Percentiles rank a stretch among this genome's conserved stretches.
phyloP scores from a whole-genome alignment of 1,140 invertebrate genomes.

The Medauroidea extradentata region DNA sequence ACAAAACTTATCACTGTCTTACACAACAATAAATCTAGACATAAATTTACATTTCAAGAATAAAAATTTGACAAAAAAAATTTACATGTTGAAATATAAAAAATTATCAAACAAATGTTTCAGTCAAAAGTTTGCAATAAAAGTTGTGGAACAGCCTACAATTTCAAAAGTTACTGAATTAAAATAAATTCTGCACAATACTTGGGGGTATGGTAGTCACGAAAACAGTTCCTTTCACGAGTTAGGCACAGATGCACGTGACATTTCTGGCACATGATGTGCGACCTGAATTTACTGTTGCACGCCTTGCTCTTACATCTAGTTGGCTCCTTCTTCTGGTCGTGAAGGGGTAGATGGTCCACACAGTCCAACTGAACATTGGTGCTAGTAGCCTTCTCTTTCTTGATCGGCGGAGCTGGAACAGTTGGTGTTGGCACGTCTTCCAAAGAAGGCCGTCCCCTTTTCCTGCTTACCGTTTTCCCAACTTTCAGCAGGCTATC shows the following conservation, averaged over 20 bases:
- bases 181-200: too few species aligned
- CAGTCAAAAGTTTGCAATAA: too few species aligned
- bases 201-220: too few species aligned
- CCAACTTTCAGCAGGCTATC: constrained; percentile 9
- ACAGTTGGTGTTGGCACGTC: not conserved
- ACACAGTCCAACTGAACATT: not conserved
- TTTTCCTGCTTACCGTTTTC: constrained; percentile 3
- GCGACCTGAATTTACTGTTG: not conserved
- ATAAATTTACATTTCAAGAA: too few species aligned
- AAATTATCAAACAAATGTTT: too few species aligned
- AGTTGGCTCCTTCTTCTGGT: constrained; percentile 12
- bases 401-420: not conserved
- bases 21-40: too few species aligned
- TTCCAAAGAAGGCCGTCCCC: not conserved
- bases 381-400: not conserved
- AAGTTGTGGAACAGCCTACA: too few species aligned
- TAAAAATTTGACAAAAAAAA: too few species aligned
- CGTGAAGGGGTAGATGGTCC: constrained; percentile 11
- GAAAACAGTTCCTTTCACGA: too few species aligned
- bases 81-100: too few species aligned
- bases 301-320: constrained; percentile 14
- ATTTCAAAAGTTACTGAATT: too few species aligned
- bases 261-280: constrained; percentile 15
- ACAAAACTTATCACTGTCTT: too few species aligned
- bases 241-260: constrained; percentile 9